Base-by-base conservation (phyloP, 2,113 vertebrate species). In the Pandion haliaetus region DNA sequence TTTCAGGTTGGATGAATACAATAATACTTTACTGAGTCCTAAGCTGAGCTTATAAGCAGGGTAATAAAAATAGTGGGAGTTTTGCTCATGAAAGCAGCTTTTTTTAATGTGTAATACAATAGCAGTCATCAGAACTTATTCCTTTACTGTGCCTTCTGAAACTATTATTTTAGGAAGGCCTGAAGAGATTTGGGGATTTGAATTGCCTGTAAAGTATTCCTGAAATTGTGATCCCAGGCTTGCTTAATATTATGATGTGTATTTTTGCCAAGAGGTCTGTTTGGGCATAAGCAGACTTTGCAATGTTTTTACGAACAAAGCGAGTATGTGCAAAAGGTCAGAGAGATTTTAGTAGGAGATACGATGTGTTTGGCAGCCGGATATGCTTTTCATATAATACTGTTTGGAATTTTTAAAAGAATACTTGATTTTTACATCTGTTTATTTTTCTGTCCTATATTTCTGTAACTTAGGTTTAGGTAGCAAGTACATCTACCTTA, bases 401-500 rank as follows among this genome's bases (percentile, higher is more conserved):
- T 8, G 8, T 74, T 80, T 82, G 49, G 5, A 66, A 38, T 78
- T 90, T 57, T 77, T 40, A 21, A 32, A 76, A 50, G 13, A 79
- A 55, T 19, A 14, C 20, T 74, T 67, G 38, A 88, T 88, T 93
- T 93, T 91, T 86, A 34, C 17, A 7, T 47, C 40, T 2, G 31
- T 67, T 87, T 86, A 3, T 95, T 93, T 89, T 89, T 79, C 31
- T 91, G 8, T 40, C 61, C 34, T 71, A 3, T 82, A 14, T 88
- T 95, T 71, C 36, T 90, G n/a, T 67, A 66, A 83, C 79, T 71
- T 98, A 99, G 99, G 99, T 89, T 97, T 99, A 95, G 99, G 99
- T 80, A 98, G 98, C 93, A 98, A 99, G 90, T 98, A 98, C 74
- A 98, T 99, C 73, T 99, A 99, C 95, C 98, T 99, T 95, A 98